Evolutionary conservation across 2,797 vertebrate genomes (phyloP).

Genomic region (Epinephelus coioides): DNA sequence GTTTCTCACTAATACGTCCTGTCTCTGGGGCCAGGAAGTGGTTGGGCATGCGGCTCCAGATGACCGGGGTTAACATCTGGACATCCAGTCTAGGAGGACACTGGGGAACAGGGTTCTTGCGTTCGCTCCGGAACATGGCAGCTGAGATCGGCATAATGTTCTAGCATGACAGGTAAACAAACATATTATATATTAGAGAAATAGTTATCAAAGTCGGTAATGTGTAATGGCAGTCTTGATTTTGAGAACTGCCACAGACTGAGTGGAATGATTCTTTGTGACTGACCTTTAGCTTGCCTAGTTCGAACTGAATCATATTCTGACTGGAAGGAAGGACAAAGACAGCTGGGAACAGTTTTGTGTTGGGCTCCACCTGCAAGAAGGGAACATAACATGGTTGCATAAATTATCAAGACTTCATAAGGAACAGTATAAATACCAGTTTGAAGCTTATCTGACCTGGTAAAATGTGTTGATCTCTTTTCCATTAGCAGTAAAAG

Average conservation of each 20-base stretch:
- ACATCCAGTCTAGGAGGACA: constrained; percentile 91
- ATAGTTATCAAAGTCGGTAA: not conserved
- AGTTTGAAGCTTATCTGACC: constrained; percentile 78
- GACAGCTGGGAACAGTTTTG: constrained; percentile 94
- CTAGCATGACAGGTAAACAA: constrained; percentile 70
- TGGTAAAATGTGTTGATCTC: constrained; percentile 97
- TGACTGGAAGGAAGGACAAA: constrained; percentile 93
- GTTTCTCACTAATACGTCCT: constrained; percentile 86
- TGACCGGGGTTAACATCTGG: constrained; percentile 92
- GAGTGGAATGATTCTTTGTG: not conserved
- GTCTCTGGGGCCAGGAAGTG: constrained; percentile 89
- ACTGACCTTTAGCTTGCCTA: constrained; percentile 94
- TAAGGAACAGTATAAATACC: not conserved
- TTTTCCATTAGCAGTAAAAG: constrained; percentile 94
- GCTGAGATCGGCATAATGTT: constrained; percentile 98
- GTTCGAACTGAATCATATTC: constrained; percentile 93
- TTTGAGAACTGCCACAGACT: not conserved
- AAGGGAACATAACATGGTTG: constrained; percentile 1
- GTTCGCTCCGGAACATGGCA: constrained; percentile 96
- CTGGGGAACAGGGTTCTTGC: constrained; percentile 93
- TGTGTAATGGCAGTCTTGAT: not conserved
- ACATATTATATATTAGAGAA: not conserved
- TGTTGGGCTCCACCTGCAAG: constrained; percentile 94
- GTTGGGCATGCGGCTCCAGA: constrained; percentile 97
- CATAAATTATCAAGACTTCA: constrained; percentile 1